A percentile compares a stretch with the other conserved stretches of the same genome.
These are phyloP conservation scores for Sebastes nivosus DNA, from an alignment of 2,797 vertebrate genomes.

Conservation along the genomic window DNA sequence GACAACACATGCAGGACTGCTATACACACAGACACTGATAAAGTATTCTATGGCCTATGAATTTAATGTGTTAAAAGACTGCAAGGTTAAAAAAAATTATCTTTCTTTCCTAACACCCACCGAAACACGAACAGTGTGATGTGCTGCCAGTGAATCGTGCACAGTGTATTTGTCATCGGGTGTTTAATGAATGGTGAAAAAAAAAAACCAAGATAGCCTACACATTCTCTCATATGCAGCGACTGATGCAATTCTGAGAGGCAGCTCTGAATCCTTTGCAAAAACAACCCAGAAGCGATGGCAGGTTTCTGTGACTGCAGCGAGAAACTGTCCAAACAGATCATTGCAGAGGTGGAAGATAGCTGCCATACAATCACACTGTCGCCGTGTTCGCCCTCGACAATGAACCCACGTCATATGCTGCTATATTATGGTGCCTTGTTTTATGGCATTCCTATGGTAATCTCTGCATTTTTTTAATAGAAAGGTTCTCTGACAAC, in stretches of 20 bases:
- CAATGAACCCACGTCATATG: not conserved
- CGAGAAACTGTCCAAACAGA: slow-evolving; percentile 30
- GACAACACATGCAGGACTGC: not conserved
- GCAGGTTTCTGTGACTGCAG: slow-evolving; percentile 26
- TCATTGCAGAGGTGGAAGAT: slow-evolving; percentile 19
- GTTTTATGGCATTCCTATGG: not conserved
- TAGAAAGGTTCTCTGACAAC: not conserved
- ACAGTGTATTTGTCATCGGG: not conserved
- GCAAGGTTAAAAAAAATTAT: not conserved
- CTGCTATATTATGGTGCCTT: not conserved
- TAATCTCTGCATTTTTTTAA: not conserved
- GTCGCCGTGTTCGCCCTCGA: slow-evolving; percentile 1
- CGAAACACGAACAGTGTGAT: not conserved
- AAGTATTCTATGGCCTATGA: not conserved
- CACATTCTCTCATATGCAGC: not conserved
- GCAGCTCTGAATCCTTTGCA: slow-evolving; percentile 19
- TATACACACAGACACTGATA: not conserved
- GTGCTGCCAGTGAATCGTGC: not conserved
- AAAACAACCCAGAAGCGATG: not conserved
- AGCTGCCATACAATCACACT: slow-evolving; percentile 22
- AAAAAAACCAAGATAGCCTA: not conserved
- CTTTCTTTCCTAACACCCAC: not conserved
- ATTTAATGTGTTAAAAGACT: not conserved
- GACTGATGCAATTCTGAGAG: slow-evolving; percentile 26
- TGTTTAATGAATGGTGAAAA: not conserved